phyloP scores from a whole-genome alignment of 2,888 invertebrate genomes.

The Oithona nana region DNA sequence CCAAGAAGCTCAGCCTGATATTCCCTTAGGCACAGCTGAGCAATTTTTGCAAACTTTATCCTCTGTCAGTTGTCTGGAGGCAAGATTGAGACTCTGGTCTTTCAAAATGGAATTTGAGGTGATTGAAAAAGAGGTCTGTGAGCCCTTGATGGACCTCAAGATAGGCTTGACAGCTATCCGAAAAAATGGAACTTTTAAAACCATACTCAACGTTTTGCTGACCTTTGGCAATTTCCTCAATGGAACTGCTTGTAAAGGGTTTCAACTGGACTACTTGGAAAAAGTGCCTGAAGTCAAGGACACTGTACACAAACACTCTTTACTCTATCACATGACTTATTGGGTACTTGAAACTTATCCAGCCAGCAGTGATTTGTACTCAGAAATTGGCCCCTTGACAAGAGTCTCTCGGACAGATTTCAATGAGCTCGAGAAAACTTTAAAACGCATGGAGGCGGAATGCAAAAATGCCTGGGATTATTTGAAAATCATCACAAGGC shows the following conservation, averaged over 20 bases:
- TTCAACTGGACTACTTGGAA: slow-evolving; percentile 87
- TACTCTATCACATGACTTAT: slow-evolving; percentile 88
- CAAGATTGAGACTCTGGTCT: slow-evolving; percentile 85
- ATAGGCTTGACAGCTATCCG: slow-evolving; percentile 80
- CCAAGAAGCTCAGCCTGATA: slow-evolving; percentile 70
- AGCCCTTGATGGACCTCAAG: slow-evolving; percentile 95
- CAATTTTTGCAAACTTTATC: slow-evolving; percentile 92
- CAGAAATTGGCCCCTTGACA: slow-evolving; percentile 79
- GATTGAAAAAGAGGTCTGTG: slow-evolving; percentile 90
- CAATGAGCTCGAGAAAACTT: slow-evolving; percentile 65
- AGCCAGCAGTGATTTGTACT: slow-evolving; percentile 87
- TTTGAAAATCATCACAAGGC: slow-evolving; percentile 79
- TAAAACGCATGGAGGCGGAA: slow-evolving; percentile 73
- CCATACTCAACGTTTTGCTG: slow-evolving; percentile 75
- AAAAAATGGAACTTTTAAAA: slow-evolving; percentile 80
- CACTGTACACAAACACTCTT: slow-evolving; percentile 94
- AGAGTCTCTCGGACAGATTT: slow-evolving; percentile 87
- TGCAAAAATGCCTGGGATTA: slow-evolving; percentile 96
- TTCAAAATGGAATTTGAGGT: slow-evolving; percentile 97
- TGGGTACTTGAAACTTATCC: slow-evolving; percentile 93
- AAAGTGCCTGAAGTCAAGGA: slow-evolving; percentile 98
- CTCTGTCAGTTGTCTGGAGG: slow-evolving; percentile 82
- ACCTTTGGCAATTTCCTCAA: slow-evolving; percentile 93
- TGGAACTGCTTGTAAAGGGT: slow-evolving; percentile 75
- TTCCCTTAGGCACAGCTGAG: slow-evolving; percentile 85